Base-by-base conservation (phyloP, 1,140 invertebrate species). In the Oryctes rhinoceros region DNA sequence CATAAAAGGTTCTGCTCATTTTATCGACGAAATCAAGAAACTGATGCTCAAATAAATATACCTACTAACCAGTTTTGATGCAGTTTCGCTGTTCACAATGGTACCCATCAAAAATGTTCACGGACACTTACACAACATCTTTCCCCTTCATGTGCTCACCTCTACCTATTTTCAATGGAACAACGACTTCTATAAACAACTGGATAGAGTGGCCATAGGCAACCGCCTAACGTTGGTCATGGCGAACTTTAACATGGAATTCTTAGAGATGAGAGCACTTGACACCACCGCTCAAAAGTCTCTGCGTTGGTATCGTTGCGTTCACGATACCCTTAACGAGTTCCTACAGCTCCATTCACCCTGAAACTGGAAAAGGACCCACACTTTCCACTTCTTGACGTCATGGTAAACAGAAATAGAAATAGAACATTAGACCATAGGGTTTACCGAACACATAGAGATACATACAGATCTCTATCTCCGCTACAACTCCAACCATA, bases 1-100 rank as follows among this genome's bases (percentile, higher is more conserved):
- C 35, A 78, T 78, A 20, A 78, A 49, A 49, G 47, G 48, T 59
- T 59, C 53, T 59, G 53, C 53, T 18, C 71, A 75, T 15, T 75
- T 75, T 18, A 24, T 44, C 24, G 15, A 75, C 30, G 20, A 20
- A 15, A 75, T 75, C 20, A 15, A 35, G 30, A 44, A 4, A 35
- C 30, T 5, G 4, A 37, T 15, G 30, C 71, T 18, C 30, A 44
- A 44, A 35, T 18, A 15, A 9, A 15, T 7, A 35, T 3, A 75
- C 30, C 39, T 4, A 35, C 13, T 75, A 24, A 15, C 20, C 39
- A 75, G 71, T 75, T 75, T 75, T 35, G 71, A 75, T 15, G 39
- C 24, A 15, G 4, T 75, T 75, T n/a, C n/a, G n/a, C n/a, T n/a
- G n/a, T n/a, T n/a, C n/a, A n/a, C n/a, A n/a, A n/a, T n/a, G n/a